Evolutionary conservation across 2,888 invertebrate species (phyloP), one percentile per base, ranked within the genome.

Genomic region (Pegoplata infirma): DNA sequence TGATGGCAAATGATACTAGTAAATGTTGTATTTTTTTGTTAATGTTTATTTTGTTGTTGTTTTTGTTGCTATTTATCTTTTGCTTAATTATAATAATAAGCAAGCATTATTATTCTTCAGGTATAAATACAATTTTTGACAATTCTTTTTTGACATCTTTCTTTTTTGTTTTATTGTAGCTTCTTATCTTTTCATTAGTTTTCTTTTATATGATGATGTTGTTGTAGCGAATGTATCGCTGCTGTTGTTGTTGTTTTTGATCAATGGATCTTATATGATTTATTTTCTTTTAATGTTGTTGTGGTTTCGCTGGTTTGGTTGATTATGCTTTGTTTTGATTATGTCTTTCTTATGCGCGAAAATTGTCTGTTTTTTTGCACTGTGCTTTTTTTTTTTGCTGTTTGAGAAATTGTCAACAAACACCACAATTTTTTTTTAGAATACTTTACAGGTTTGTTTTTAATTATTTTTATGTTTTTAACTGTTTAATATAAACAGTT

Each of bases 311-410:
- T n/a, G n/a, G n/a, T n/a, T 51, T 73, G 58, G 64, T n/a, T 78
- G 69, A 36, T 67, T 79, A 71, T 79, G 51, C 71, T 79, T 79
- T 79, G 79, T 79, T 79, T 79, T 79, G 79, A 72, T 79, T 79
- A 72, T 71, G 75, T 63, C 67, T 79, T 79, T 79, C 75, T 79
- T 72, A 55, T 72, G 59, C 66, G 59, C 73, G 64, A 73, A 49
- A 19, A 51, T 69, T 69, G 14, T 51, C 21, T 40, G 55, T 67
- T 72, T n/a, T 73, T 66, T 78, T 55, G 71, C 76, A 76, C 76
- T 56, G 61, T 40, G 6, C 6, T 28, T 28, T 5, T 64, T 19
- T 49, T 16, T 63, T 46, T 68, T 46, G 7, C 16, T 63, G 40
- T 47, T 73, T 46, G 14, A 64, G 17, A 47, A 55, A 14, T n/a